Evolutionary conservation across 2,888 invertebrate genomes (phyloP), one percentile per base, ranked within the genome.

Genomic region (Mayetiola destructor): DNA sequence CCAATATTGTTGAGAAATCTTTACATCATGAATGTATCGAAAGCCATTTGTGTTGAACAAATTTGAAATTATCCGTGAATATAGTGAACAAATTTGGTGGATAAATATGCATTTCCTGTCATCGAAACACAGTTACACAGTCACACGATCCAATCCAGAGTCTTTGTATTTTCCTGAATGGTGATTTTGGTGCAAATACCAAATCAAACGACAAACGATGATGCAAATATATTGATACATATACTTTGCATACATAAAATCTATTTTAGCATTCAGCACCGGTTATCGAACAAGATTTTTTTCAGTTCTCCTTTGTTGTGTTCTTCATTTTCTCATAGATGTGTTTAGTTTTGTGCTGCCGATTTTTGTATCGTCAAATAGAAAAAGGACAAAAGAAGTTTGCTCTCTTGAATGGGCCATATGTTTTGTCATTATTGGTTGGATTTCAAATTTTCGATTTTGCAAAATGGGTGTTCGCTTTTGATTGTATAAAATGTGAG

Each of bases 191-290:
- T n/a, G n/a, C n/a, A n/a, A 48, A 27, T 48, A 48, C 27, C 27
- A 27, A 48, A 48, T 48, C 48, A 16, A 48, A 48, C 48, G 48
- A n/a, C 4, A 21, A 40, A 40, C 10, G 21, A 21, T n/a, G n/a
- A n/a, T 21, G 48, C 16, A 48, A 48, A 48, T 48, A n/a, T n/a
- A 48, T 48, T 48, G 48, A 48, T 48, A 48, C 27, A 14, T 48
- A 9, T 16, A 27, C 48, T 48, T 48, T 48, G 48, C 48, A 48
- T 48, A 48, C 42, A 23, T 48, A 48, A 48, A 48, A 2, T 16
- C 16, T n/a, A n/a, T 48, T 40, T 48, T n/a, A 5, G 27, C 2
- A 5, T n/a, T 48, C 29, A 48, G 27, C 27, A n/a, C 27, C 29
- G 4, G 6, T 16, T n/a, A 8, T 32, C 48, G n/a, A 42, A 23